Base-by-base conservation (phyloP, 1,140 invertebrate species). In the Leptestheria dahalacensis region DNA sequence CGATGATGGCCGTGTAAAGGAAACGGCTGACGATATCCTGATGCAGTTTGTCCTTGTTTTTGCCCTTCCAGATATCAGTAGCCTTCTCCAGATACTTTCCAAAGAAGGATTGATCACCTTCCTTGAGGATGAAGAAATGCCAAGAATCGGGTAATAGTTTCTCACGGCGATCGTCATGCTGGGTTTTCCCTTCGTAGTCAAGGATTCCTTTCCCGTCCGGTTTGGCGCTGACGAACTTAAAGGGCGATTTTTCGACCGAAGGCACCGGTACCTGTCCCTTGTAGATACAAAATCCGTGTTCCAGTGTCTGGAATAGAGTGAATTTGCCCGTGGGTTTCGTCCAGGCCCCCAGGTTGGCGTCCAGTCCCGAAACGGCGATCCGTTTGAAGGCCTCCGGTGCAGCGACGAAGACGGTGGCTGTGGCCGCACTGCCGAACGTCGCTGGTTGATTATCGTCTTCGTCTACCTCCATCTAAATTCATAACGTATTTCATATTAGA, bases 81-180 rank as follows among this genome's bases (percentile, higher is more conserved):
- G 21, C 2, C 50, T 52, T 52, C 20, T 15, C 50, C 26, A 55
- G 18, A 0, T 20, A 9, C 21, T 55, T 55, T 11, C 26, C 20
- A 55, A 1, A n/a, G 21, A 15, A 10, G 26, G 12, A 11, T 25
- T 20, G 2, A 15, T 15, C 21, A 29, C 33, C 3, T 26, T 26
- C 33, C 11, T 55, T 55, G 26, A 55, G 21, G 11, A 55, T 33
- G 25, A 55, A 55, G 10, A 55, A 55, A 29, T 55, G 26, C 53
- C 53, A 55, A 18, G 53, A 55, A 29, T 41, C 53, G 26, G 53
- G 53, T 18, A 55, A 18, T 2, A 55, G 12, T 29, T 55, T 33
- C 33, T 55, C 53, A 15, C 10, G 23, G 15, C 53, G 53, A 29
- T 55, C 20, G 53, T 55, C 53, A 24, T 3, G 33, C 12, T 26